Evolutionary conservation across 2,797 vertebrate genomes (phyloP), one percentile per base, ranked within the genome.

Genomic region (Buceros bicornis): DNA sequence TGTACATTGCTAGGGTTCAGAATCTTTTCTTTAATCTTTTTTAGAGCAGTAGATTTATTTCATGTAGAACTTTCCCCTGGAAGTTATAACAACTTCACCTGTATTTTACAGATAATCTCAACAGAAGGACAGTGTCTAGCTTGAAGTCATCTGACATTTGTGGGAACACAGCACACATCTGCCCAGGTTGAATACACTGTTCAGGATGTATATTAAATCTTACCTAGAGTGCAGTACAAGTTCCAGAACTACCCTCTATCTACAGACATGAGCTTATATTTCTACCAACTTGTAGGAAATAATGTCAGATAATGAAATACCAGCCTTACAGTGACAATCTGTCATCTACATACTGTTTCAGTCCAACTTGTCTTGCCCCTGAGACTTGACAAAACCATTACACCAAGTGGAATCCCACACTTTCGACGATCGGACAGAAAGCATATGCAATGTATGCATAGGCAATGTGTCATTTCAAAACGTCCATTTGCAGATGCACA

Each of bases 251-350:
- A 35, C n/a, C 10, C 16, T 57, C 61, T 87, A 3, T n/a, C 57
- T 79, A n/a, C 16, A 65, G 40, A 43, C 25, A 60, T 16, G 24
- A 21, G 4, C 18, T 64, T 78, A 14, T 64, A 43, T 70, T 81
- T 89, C 4, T 35, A 84, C 8, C 0, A 0, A 22, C 35, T 62
- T 3, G 0, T 16, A 28, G 8, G 66, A 57, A 65, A 69, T 31
- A 71, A 58, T 33, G 20, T 7, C 56, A 84, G 37, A 33, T 35
- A 82, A 58, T 10, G 20, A 62, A 87, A 80, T 10, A n/a, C 2
- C n/a, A 89, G 26, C 12, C 54, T 76, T 82, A 40, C 42, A 85
- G 22, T 69, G 56, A 70, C 64, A 67, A 25, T 14, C 26, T 81
- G 31, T 43, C 67, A 71, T 42, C 64, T 83, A 28, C 29, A 26